Evolutionary conservation across 1,140 invertebrate genomes (phyloP).

Genomic region (Anastatus disparis): DNA sequence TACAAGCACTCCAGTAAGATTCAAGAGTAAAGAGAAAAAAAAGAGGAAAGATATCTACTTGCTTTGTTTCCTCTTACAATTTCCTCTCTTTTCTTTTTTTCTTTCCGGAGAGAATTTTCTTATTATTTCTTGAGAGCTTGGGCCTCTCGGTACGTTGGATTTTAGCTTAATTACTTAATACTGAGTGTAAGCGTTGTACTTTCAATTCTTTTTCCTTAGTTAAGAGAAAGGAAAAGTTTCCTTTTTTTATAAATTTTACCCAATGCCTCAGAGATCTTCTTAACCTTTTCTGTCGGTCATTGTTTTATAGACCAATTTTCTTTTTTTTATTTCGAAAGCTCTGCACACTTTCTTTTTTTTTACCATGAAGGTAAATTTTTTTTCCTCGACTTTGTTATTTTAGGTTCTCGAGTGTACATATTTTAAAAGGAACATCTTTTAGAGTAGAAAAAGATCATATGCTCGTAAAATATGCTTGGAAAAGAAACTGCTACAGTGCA

Average conservation of each 20-base stretch:
- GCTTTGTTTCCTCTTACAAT: background rate
- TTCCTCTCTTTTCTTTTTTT: background rate
- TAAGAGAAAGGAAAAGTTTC: background rate
- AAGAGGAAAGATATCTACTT: background rate
- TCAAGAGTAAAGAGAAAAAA: background rate
- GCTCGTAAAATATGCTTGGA: too few species aligned
- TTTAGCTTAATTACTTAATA: slow-evolving; percentile 30
- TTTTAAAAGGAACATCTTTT: too few species aligned
- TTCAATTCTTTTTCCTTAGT: background rate
- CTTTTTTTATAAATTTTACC: background rate
- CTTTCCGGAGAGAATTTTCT: slow-evolving; percentile 21
- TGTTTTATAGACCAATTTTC: too few species aligned
- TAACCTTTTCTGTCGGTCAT: too few species aligned
- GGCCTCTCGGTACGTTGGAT: background rate
- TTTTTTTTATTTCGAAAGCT: too few species aligned
- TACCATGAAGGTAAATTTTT: too few species aligned
- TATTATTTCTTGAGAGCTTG: slow-evolving; percentile 4
- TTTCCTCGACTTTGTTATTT: too few species aligned
- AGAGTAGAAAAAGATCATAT: too few species aligned
- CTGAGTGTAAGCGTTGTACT: slow-evolving; percentile 5
- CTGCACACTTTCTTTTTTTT: too few species aligned
- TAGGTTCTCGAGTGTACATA: too few species aligned
- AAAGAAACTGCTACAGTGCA: too few species aligned
- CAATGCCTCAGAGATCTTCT: background rate
- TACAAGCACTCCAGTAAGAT: background rate